A percentile compares a stretch with the other conserved stretches of the same genome.
Conservation (phyloP, 2,888 invertebrate species). For the Oasisia sp. region DNA sequence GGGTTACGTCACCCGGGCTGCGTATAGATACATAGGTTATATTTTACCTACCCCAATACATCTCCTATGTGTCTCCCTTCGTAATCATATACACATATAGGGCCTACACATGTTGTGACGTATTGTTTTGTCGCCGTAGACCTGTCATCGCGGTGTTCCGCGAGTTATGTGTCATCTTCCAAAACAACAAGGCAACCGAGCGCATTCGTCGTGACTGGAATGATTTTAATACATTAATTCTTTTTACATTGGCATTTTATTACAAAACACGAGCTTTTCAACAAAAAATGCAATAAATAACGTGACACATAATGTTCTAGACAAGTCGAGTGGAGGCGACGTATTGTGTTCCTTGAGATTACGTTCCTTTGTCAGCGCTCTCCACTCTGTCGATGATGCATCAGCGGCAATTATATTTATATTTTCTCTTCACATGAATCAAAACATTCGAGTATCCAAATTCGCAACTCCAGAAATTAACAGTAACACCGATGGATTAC, state of each 20-base stretch:
- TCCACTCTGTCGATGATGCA: neutral
- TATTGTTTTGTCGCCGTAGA: no score
- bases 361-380: neutral
- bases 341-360: neutral
- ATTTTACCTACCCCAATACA: no score
- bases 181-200: neutral
- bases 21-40: no score
- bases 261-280: neutral
- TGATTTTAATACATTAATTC: neutral
- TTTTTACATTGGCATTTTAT: neutral
- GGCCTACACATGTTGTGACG: no score
- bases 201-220: neutral
- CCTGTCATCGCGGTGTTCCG: neutral
- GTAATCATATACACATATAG: no score
- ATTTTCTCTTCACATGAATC: neutral
- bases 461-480: neutral
- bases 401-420: neutral
- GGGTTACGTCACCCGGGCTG: no score
- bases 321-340: neutral
- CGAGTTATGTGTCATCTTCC: neutral
- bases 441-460: neutral
- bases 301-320: neutral
- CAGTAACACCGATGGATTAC: no score
- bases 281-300: conserved; percentile 8
- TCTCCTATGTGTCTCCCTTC: no score